phyloP scores from a whole-genome alignment of 2,888 invertebrate genomes.

The Drosophila trichaetosa region DNA sequence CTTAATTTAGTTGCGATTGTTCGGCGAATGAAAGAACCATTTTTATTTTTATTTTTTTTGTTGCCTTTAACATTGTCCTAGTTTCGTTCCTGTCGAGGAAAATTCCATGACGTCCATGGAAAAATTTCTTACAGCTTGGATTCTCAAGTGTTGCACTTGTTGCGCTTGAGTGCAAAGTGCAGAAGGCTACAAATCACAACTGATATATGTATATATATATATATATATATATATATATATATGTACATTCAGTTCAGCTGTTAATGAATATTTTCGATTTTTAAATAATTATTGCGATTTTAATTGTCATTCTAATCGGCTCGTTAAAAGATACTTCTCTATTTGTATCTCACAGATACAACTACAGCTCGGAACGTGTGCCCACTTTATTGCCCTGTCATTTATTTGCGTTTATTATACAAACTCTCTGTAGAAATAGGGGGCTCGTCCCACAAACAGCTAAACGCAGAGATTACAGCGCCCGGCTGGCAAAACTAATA shows the following conservation, averaged over 20 bases:
- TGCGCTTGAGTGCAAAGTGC: constrained; percentile 76
- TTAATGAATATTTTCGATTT: background rate
- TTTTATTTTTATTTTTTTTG: background rate
- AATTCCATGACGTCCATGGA: constrained; percentile 72
- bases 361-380: background rate
- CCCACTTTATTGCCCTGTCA: constrained; percentile 12
- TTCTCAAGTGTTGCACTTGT: constrained; percentile 62
- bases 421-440: constrained; percentile 14
- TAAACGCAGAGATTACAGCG: constrained; percentile 32
- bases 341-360: constrained; percentile 8
- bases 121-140: constrained; percentile 47
- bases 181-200: constrained; percentile 28
- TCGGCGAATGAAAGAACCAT: constrained; percentile 6
- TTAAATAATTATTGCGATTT: background rate
- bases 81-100: constrained; percentile 48
- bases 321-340: background rate
- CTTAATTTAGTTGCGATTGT: constrained; percentile 21
- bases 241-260: constrained; percentile 7
- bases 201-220: constrained; percentile 9
- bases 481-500: background rate
- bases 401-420: constrained; percentile 27
- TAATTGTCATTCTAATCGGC: background rate
- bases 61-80: constrained; percentile 65
- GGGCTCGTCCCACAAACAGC: constrained; percentile 43
- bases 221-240: background rate